phyloP scores from a whole-genome alignment of 2,888 invertebrate genomes.

The Parnassius glacialis region DNA sequence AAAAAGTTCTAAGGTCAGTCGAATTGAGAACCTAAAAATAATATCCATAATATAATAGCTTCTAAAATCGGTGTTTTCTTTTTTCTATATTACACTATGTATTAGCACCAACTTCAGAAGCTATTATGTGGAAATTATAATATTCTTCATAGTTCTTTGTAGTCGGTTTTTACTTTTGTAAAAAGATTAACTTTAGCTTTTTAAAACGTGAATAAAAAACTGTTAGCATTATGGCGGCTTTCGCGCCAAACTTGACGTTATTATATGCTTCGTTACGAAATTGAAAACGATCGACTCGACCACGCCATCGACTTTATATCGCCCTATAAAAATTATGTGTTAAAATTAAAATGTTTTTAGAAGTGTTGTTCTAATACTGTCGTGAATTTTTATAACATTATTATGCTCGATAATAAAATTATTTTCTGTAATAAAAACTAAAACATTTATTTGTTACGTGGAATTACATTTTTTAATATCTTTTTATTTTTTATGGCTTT shows the following conservation, averaged over 20 bases:
- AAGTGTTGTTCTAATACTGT: constrained; percentile 16
- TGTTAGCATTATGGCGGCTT: constrained; percentile 54
- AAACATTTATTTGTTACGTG: neutral
- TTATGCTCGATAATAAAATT: constrained; percentile 6
- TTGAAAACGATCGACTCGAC: constrained; percentile 51
- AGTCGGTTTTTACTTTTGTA: neutral
- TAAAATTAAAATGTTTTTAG: constrained; percentile 12
- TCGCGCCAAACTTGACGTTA: constrained; percentile 58
- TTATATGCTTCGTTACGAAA: constrained; percentile 49
- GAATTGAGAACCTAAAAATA: too few species aligned
- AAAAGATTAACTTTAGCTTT: neutral
- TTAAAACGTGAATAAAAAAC: constrained; percentile 44
- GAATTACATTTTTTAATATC: too few species aligned
- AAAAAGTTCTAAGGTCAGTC: too few species aligned
- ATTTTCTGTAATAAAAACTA: neutral
- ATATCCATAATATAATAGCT: too few species aligned
- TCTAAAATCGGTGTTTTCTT: too few species aligned
- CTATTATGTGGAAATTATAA: too few species aligned
- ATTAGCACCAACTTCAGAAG: too few species aligned
- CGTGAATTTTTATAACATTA: constrained; percentile 10
- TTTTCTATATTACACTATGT: too few species aligned
- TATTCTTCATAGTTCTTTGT: too few species aligned
- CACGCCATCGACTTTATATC: constrained; percentile 39
- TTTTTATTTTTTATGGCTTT: too few species aligned
- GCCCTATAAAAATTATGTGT: constrained; percentile 33